Conservation (phyloP, 2,113 vertebrate species). For the Muntiacus muntjak region DNA sequence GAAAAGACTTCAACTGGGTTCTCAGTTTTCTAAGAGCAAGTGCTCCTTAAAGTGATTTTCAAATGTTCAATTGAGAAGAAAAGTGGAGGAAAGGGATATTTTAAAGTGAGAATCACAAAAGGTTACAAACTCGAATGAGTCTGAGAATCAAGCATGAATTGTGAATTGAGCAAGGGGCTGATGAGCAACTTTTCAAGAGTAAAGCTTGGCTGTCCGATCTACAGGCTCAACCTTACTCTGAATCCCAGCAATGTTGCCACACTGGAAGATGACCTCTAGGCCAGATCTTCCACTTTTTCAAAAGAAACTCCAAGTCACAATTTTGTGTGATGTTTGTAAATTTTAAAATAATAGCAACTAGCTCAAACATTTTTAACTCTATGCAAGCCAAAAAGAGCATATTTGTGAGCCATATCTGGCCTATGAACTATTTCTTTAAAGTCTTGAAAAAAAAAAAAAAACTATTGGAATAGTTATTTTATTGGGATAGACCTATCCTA, state of each 20-base stretch:
- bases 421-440: neutral
- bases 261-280: neutral
- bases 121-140: neutral
- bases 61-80: neutral
- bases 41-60: neutral
- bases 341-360: constrained; percentile 14
- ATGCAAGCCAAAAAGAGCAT: neutral
- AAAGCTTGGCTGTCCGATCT: neutral
- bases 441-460: neutral
- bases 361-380: constrained; percentile 3
- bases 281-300: neutral
- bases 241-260: neutral
- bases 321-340: neutral
- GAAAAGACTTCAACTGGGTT: neutral
- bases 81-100: neutral
- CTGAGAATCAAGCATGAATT: neutral
- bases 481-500: neutral
- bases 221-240: neutral
- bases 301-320: neutral
- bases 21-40: neutral
- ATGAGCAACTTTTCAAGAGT: neutral
- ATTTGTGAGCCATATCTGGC: neutral
- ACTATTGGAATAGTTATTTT: neutral
- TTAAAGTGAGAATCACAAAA: neutral
- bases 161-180: neutral